Conservation (phyloP, 2,888 invertebrate species). For the Tholera decimalis region DNA sequence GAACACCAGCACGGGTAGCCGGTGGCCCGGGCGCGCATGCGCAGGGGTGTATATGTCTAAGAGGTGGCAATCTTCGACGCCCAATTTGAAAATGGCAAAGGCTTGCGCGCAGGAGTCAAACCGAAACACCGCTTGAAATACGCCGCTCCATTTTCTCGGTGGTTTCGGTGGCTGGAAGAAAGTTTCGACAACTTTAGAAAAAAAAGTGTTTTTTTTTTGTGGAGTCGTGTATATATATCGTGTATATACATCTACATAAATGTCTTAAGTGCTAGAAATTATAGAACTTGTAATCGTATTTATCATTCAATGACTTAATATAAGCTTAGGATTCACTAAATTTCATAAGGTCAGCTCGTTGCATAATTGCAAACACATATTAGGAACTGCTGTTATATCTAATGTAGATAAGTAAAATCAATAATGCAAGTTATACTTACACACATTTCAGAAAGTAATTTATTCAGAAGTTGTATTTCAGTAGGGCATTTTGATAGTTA, state of each 20-base stretch:
- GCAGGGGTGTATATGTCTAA: conserved; percentile 83
- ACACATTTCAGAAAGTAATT: background rate
- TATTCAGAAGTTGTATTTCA: background rate
- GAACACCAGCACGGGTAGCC: conserved; percentile 83
- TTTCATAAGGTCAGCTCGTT: background rate
- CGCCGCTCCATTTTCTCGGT: conserved; percentile 77
- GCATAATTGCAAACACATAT: background rate
- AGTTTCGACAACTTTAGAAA: background rate
- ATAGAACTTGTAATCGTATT: no score
- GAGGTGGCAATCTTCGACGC: conserved; percentile 82
- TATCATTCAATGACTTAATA: background rate
- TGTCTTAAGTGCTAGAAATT: no score
- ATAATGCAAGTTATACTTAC: background rate
- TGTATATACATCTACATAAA: no score
- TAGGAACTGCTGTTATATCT: background rate
- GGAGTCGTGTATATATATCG: no score
- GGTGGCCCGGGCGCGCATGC: conserved; percentile 54
- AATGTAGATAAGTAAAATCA: background rate
- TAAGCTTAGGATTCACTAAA: background rate
- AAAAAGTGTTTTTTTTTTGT: no score
- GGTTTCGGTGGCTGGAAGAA: conserved; percentile 77
- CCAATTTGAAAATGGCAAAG: conserved; percentile 72
- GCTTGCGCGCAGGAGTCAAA: conserved; percentile 79
- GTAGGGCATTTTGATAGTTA: no score
- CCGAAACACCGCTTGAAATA: conserved; percentile 76